Evolutionary conservation across 2,888 invertebrate genomes (phyloP), one percentile per base, ranked within the genome.

Genomic region (Hermodice carunculata): DNA sequence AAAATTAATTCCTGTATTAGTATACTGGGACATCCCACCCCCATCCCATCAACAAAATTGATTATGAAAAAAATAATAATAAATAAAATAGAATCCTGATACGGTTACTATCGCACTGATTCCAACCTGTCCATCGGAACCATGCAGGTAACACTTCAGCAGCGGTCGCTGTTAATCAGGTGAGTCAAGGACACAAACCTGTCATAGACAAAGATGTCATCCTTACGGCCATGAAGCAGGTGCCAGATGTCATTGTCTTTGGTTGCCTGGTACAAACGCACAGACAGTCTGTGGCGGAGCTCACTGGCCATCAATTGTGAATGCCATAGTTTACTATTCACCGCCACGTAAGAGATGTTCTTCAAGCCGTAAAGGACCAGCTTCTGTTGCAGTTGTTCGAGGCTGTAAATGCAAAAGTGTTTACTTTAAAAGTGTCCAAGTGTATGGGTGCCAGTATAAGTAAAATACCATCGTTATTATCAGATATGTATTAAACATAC

Each of bases 141-240:
- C n/a, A n/a, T n/a, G n/a, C n/a, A n/a, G n/a, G n/a, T n/a, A n/a
- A n/a, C n/a, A n/a, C n/a, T n/a, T n/a, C n/a, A n/a, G n/a, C n/a
- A 46, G 48, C 22, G 17, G 17, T 17, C 19, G 52, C 37, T 32
- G 24, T 63, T 17, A 49, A 44, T 43, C n/a, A n/a, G n/a, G n/a
- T n/a, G n/a, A n/a, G n/a, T n/a, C n/a, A n/a, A n/a, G n/a, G n/a
- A 49, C 8, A 37, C 57, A 56, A 64, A 84, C 83, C 80, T 79
- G 73, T 84, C 81, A 70, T 81, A 84, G 14, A 85, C 61, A 43
- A 80, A 76, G 58, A 82, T 75, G 69, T 84, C 84, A 58, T 83
- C 81, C 63, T 81, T 84, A 1, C 69, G 76, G 4, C 75, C 76
- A 22, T 78, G 74, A 28, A 80, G 68, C 2, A 64, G 54, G 19